phyloP scores from a whole-genome alignment of 2,113 vertebrate species.

The Ciconia maguari region DNA sequence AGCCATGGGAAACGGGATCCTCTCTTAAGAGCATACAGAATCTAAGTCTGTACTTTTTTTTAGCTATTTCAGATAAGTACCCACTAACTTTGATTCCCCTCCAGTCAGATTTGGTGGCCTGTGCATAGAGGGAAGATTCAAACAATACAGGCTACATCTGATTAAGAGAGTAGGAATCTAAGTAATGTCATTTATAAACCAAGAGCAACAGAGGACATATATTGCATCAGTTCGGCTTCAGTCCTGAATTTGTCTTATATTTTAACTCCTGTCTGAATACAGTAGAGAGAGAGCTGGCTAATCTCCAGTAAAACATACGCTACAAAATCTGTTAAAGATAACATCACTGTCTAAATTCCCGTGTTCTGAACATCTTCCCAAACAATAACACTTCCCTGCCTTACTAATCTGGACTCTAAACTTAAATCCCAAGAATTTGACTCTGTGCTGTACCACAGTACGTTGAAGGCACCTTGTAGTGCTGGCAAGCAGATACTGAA shows the following conservation, averaged over 20 bases:
- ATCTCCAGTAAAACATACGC: conserved; percentile 20
- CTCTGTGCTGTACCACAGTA: not conserved
- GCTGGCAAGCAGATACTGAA: not conserved
- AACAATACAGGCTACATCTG: not conserved
- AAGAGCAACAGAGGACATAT: not conserved
- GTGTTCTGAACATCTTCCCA: not conserved
- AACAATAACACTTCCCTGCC: not conserved
- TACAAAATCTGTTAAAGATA: conserved; percentile 6
- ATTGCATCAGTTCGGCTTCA: not conserved
- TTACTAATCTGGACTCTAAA: not conserved
- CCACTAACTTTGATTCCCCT: not conserved
- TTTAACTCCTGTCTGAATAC: not conserved
- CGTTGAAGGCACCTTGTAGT: not conserved
- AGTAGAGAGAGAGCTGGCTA: not conserved
- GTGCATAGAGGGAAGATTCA: not conserved
- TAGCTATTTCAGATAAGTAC: not conserved
- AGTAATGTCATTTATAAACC: not conserved
- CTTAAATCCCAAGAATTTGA: not conserved
- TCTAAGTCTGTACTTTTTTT: not conserved
- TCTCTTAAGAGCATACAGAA: not conserved
- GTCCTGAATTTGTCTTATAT: not conserved
- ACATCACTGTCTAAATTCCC: not conserved
- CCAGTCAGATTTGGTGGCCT: not conserved
- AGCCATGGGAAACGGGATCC: not conserved
- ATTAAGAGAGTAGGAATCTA: not conserved